Percentiles rank a stretch among this genome's conserved stretches.
phyloP scores from a whole-genome alignment of 2,797 vertebrate genomes.

The Aplochiton taeniatus region DNA sequence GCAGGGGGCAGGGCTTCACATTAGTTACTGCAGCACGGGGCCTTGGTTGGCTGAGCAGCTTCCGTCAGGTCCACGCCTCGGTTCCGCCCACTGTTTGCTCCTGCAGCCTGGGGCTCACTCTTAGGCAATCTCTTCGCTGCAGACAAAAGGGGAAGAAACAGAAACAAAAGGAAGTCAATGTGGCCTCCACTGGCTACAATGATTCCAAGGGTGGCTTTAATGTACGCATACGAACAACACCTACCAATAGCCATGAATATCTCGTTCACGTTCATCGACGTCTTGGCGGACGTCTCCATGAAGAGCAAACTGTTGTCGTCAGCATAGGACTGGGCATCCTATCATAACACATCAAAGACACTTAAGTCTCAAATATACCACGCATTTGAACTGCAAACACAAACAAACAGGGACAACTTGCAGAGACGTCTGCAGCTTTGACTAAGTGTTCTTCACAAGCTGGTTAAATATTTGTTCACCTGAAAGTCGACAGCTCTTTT shows the following conservation, averaged over 20 bases:
- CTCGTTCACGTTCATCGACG: slow-evolving; percentile 99
- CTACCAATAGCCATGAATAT: slow-evolving; percentile 86
- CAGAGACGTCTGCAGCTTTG: neutral
- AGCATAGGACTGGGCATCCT: slow-evolving; percentile 98
- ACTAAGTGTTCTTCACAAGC: neutral
- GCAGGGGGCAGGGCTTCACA: slow-evolving; percentile 46
- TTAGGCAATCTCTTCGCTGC: slow-evolving; percentile 97
- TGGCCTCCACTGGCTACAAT: no score
- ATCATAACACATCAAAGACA: slow-evolving; percentile 41
- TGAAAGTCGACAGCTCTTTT: slow-evolving; percentile 98
- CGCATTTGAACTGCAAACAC: neutral
- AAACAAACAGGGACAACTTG: neutral
- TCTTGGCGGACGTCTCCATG: slow-evolving; percentile 99
- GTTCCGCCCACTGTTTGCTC: slow-evolving; percentile 83
- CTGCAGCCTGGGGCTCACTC: slow-evolving; percentile 89
- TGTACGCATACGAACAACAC: slow-evolving; percentile 42
- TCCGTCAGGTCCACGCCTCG: slow-evolving; percentile 94
- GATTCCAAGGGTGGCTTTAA: neutral
- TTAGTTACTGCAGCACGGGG: slow-evolving; percentile 96
- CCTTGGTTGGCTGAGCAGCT: slow-evolving; percentile 88
- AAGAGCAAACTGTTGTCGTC: slow-evolving; percentile 99
- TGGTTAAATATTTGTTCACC: slow-evolving; percentile 70
- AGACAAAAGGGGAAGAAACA: slow-evolving; percentile 20
- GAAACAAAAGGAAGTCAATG: slow-evolving; percentile 14
- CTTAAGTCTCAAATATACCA: neutral